Conservation (phyloP, 1,140 invertebrate genomes). For the Amphibalanus amphitrite region DNA sequence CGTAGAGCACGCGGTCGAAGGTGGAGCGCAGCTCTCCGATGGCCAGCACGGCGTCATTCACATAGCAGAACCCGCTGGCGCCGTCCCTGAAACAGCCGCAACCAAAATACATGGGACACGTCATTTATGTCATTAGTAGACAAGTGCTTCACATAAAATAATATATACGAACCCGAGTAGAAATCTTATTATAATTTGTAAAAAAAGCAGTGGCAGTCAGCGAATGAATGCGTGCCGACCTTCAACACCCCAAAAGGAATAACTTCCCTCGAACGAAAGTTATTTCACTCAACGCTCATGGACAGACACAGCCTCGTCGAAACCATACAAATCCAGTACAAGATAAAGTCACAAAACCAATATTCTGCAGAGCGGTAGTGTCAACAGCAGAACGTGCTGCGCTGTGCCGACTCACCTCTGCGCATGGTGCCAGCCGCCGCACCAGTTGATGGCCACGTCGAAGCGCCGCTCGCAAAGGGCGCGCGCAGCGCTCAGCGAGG, state of each 20-base stretch:
- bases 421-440: conserved; percentile 73
- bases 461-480: conserved; percentile 32
- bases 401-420: conserved; percentile 44
- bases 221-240: too few relatives aligned
- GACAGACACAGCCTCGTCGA: too few relatives aligned
- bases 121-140: too few relatives aligned
- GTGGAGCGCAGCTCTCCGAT: conserved; percentile 46
- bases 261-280: too few relatives aligned
- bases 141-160: background rate
- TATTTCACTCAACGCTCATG: too few relatives aligned
- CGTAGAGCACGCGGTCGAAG: conserved; percentile 50
- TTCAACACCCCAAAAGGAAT: too few relatives aligned
- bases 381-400: background rate
- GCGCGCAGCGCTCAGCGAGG: conserved; percentile 47
- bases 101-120: too few relatives aligned
- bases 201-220: too few relatives aligned
- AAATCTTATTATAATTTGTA: too few relatives aligned
- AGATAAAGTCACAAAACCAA: conserved; percentile 8
- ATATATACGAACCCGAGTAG: too few relatives aligned
- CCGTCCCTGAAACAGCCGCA: too few relatives aligned
- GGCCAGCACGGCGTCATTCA: conserved; percentile 65
- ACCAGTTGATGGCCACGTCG: conserved; percentile 58
- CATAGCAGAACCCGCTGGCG: conserved; percentile 68
- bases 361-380: background rate
- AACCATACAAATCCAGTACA: conserved; percentile 6